A percentile compares a stretch with the other conserved stretches of the same genome.
These are phyloP conservation scores for Chrysomela aeneicollis DNA, from an alignment of 2,888 invertebrate species.

Conservation along the genomic window DNA sequence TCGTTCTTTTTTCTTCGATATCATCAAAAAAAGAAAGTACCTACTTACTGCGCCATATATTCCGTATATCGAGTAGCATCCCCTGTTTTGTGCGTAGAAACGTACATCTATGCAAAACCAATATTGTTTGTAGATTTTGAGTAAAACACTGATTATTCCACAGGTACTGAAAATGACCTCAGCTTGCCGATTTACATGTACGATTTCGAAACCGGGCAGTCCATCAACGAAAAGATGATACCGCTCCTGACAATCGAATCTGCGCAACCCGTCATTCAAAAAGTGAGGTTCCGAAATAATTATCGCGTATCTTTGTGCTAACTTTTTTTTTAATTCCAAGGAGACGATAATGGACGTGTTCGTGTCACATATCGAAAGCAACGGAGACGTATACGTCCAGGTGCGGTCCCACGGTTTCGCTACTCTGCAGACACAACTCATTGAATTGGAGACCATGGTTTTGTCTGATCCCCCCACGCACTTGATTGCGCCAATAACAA, in stretches of 20 bases:
- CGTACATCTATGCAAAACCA: too few species aligned
- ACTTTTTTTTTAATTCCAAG: constrained; percentile 37
- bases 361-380: constrained; percentile 58
- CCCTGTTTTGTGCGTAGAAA: too few species aligned
- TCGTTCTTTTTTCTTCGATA: too few species aligned
- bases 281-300: constrained; percentile 27
- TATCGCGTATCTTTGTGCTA: neutral
- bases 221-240: constrained; percentile 54
- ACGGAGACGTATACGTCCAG: constrained; percentile 62
- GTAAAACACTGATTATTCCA: neutral
- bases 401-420: constrained; percentile 55
- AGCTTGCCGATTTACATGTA: constrained; percentile 54
- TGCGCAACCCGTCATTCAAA: constrained; percentile 50
- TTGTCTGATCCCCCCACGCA: constrained; percentile 36
- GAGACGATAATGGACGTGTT: constrained; percentile 55
- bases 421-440: constrained; percentile 50
- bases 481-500: constrained; percentile 37
- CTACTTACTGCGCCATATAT: neutral
- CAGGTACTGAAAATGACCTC: constrained; percentile 22
- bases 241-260: constrained; percentile 52
- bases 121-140: too few species aligned
- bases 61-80: neutral
- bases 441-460: constrained; percentile 51
- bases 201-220: constrained; percentile 47
- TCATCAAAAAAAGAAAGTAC: too few species aligned